Evolutionary conservation across 23 tunicate genomes (phyloP), one percentile per base, ranked within the genome.

Genomic region (Ascidia mentula): DNA sequence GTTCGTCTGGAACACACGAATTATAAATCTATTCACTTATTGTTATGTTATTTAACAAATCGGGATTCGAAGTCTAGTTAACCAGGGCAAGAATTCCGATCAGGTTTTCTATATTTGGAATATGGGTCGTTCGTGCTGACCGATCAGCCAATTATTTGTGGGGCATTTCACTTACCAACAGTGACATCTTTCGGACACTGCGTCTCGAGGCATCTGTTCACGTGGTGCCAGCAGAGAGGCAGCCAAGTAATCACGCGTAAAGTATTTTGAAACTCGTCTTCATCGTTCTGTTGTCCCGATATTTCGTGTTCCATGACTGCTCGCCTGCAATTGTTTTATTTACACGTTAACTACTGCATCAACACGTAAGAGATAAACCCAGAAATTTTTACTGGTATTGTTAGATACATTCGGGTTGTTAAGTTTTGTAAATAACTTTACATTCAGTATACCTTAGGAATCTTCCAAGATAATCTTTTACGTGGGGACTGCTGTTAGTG

Each of bases 151-250:
- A n/a, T n/a, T n/a, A n/a, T n/a, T n/a, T n/a, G n/a, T n/a, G n/a
- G n/a, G n/a, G n/a, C n/a, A n/a, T n/a, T n/a, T 9, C 13, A 40
- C 79, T 36, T 74, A 90, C 96, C 97, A 36, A 91, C 82, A 20
- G 87, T 81, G 59, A 89, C 90, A 26, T 82, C 87, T 0, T 34
- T 36, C 22, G 85, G 76, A 65, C 80, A 45, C 18, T 86, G 82
- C 6, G 59, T 26, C 46, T 86, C 90, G n/a, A 91, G 80, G 72
- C 88, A 82, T 40, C 97, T 39, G 77, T 91, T 91, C 35, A 91
- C 80, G 24, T 86, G 97, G 69, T 91, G 97, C 97, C 97, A 91
- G 73, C 97, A 91, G 61, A 91, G 84, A 33, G 97, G 97, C 36
- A 91, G 46, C 97, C 97, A 91, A 70, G 89, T 84, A 60, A 91